These are phyloP conservation scores for Turdus rufiventris DNA, from an alignment of 2,113 vertebrate species.

Conservation along the genomic window DNA sequence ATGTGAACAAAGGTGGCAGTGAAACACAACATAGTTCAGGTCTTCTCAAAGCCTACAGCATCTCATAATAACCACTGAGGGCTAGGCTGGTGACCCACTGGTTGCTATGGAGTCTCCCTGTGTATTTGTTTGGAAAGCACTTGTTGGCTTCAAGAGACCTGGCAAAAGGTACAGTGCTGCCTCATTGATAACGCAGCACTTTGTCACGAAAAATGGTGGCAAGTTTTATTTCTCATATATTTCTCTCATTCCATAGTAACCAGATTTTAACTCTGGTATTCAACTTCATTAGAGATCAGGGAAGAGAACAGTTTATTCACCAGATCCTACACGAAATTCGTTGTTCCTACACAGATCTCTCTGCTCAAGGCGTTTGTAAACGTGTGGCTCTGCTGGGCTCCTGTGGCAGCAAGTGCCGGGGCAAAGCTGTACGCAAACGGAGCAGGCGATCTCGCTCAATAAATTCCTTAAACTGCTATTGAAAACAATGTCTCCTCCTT, in stretches of 20 bases:
- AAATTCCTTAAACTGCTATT: rapidly evolving
- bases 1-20: background rate
- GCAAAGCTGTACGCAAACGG: background rate
- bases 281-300: too few relatives aligned
- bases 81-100: background rate
- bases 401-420: rapidly evolving
- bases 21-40: rapidly evolving
- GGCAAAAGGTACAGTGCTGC: rapidly evolving
- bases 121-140: background rate
- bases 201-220: rapidly evolving
- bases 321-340: too few relatives aligned
- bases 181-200: background rate
- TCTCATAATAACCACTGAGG: rapidly evolving
- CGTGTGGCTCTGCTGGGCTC: rapidly evolving
- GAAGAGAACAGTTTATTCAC: background rate
- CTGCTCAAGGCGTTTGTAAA: background rate
- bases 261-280: background rate
- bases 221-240: background rate
- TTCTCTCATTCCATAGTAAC: background rate
- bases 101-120: background rate
- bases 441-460: rapidly evolving
- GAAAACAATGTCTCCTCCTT: background rate
- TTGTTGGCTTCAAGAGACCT: too few relatives aligned
- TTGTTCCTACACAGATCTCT: too few relatives aligned
- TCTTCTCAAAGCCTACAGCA: background rate